Evolutionary conservation across 1,140 invertebrate genomes (phyloP).

Genomic region (Ceratina australensis): DNA sequence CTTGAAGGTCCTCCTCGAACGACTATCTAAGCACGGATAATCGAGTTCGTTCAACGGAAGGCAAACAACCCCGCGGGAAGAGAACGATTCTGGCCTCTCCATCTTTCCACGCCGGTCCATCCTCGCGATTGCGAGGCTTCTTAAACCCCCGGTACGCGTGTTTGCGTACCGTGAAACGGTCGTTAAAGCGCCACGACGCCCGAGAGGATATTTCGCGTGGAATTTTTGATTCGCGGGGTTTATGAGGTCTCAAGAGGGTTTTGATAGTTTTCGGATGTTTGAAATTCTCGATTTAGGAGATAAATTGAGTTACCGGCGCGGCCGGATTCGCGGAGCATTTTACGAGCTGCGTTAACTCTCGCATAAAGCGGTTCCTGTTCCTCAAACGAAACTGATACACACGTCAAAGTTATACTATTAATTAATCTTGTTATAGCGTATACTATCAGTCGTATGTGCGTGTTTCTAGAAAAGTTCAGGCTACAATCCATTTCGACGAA

Average conservation of each 20-base stretch:
- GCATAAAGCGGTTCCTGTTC: no score
- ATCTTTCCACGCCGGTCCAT: no score
- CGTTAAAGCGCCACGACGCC: neutral
- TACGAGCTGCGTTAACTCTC: no score
- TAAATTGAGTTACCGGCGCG: neutral
- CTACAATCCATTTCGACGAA: no score
- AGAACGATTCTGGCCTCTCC: neutral
- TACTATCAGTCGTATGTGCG: no score
- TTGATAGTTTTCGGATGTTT: neutral
- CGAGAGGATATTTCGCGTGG: neutral
- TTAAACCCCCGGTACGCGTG: neutral
- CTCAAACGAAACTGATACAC: no score
- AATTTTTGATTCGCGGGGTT: neutral
- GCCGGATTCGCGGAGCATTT: no score
- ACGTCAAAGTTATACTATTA: no score
- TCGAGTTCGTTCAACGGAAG: conserved; percentile 53
- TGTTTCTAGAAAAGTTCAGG: no score
- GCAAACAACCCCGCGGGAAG: conserved; percentile 47
- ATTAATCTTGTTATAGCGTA: no score
- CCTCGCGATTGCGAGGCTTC: neutral
- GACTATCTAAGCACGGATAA: conserved; percentile 57
- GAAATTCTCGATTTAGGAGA: neutral
- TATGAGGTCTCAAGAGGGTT: neutral
- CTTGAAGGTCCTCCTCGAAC: conserved; percentile 49
- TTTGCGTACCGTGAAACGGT: neutral